Evolutionary conservation across 1,140 invertebrate genomes (phyloP).

Genomic region (Zaprionus inermis): DNA sequence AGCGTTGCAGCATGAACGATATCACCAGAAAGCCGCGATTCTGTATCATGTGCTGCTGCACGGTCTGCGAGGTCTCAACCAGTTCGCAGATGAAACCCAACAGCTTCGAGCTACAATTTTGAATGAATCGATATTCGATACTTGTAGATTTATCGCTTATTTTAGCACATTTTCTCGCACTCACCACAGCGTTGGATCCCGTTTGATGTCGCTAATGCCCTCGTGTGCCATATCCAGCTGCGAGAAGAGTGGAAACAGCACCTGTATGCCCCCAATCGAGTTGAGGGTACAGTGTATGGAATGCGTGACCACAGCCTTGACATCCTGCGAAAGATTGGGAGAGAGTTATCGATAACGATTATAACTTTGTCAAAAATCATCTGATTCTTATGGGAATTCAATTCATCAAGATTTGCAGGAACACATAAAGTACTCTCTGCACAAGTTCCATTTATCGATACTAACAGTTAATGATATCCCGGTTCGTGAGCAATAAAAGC

Average conservation of each 20-base stretch:
- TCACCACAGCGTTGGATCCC: constrained; percentile 94
- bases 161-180: constrained; percentile 34
- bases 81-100: constrained; percentile 98
- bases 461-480: not conserved
- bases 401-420: too few relatives aligned
- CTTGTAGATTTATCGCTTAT: not conserved
- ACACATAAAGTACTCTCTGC: too few relatives aligned
- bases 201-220: constrained; percentile 90
- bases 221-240: constrained; percentile 97
- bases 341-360: constrained; percentile 10
- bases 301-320: constrained; percentile 99
- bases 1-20: constrained; percentile 97
- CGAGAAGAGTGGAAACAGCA: constrained; percentile 98
- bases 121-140: not conserved
- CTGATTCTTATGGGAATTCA: too few relatives aligned
- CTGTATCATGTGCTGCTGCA: constrained; percentile 99
- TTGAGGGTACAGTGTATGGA: constrained; percentile 99
- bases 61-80: constrained; percentile 97
- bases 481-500: not conserved
- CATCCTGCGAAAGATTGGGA: constrained; percentile 88
- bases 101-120: constrained; percentile 93
- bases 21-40: constrained; percentile 99
- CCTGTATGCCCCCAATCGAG: constrained; percentile 99
- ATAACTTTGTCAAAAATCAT: not conserved
- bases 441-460: not conserved